Evolutionary conservation across 2,797 vertebrate genomes (phyloP).

Genomic region (Malurus splendens): DNA sequence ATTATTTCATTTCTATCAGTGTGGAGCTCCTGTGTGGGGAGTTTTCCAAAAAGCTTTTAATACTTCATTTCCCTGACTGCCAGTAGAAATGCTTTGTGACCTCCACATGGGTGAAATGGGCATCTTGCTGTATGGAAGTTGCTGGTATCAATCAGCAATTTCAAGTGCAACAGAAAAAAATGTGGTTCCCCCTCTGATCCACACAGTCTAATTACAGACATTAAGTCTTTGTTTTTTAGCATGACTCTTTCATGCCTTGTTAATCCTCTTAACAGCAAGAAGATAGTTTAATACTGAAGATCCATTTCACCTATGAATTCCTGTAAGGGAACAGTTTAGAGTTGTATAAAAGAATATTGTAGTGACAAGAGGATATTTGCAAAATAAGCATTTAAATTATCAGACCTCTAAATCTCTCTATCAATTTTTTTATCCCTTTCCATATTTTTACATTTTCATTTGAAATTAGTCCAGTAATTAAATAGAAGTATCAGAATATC

Average conservation of each 20-base stretch:
- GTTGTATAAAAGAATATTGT: neutral
- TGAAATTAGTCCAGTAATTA: neutral
- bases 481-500: slow-evolving; percentile 4
- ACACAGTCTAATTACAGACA: neutral
- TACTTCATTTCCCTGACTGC: fast-evolving
- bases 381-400: neutral
- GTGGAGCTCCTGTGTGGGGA: neutral
- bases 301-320: neutral
- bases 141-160: neutral
- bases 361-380: neutral
- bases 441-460: slow-evolving; percentile 11
- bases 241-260: neutral
- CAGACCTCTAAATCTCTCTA: neutral
- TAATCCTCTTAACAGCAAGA: neutral
- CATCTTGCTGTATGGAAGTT: neutral
- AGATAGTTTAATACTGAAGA: neutral
- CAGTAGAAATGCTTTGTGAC: neutral
- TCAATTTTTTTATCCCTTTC: neutral
- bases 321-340: neutral
- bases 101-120: neutral
- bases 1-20: neutral
- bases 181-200: neutral
- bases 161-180: neutral
- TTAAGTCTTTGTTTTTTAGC: neutral
- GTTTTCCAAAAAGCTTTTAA: neutral